Base-by-base conservation (phyloP, 2,888 invertebrate species). In the Malthinus flaveolus region DNA sequence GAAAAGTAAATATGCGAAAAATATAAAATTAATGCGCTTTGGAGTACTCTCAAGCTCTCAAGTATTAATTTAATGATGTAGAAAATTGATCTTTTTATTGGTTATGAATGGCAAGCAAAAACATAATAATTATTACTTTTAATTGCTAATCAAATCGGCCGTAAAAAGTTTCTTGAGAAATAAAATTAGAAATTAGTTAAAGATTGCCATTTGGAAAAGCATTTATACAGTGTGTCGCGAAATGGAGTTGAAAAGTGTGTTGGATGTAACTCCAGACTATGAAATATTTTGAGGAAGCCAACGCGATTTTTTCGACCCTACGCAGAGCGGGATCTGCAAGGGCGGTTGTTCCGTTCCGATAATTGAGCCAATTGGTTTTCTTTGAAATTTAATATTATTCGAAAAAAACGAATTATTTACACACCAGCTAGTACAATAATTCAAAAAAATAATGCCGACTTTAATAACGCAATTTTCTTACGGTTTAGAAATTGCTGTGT, bases 61-160 rank as follows among this genome's bases (percentile, higher is more conserved):
- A n/a, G 49, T 9, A 44, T 49, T 44, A 32, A 56, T 49, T 56
- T 56, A 39, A 56, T 59, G 45, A 45, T 32, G 33, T 45, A 48
- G 45, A 52, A 49, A 59, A 59, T 54, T 54, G 59, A 54, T 50
- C 54, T 23, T 59, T 54, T 59, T 59, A 59, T 45, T 56, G 39
- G 54, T 59, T 54, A 59, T 54, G 59, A 54, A 59, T 37, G 50
- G 46, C 54, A 45, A 50, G 46, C 47, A 49, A 52, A 54, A 59
- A 49, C 51, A 54, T 55, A 59, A 59, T 55, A 50, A 58, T 52
- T 49, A 50, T 23, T 23, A 52, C 49, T 54, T 61, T 61, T 58
- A 58, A 61, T 61, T 61, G 57, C 54, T 61, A 61, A 62, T 62
- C 61, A 62, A 57, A 52, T 55, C 42, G 45, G 45, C 47, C 45